Base-by-base conservation (phyloP, 2,113 vertebrate genomes). In the Psammodynastes pulverulentus region DNA sequence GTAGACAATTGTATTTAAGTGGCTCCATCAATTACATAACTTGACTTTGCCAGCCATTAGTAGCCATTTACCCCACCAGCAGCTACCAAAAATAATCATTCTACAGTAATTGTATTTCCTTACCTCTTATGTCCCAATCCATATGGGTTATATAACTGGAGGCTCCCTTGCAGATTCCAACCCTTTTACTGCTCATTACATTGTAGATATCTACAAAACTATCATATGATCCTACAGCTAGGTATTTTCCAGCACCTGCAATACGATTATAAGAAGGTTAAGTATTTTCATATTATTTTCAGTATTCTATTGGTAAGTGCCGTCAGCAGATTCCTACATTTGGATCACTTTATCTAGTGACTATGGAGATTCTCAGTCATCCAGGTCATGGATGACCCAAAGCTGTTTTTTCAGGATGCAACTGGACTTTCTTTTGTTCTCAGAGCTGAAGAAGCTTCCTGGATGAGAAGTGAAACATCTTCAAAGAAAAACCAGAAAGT, bases 151-250 rank as follows among this genome's bases (percentile, higher is more conserved):
- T 98, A 87, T 98, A 98, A 96, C 98, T 99, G 91, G 98, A 98
- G 8, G 98, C 98, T 85, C 99, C 99, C 96, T 99, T 99, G 97
- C 99, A 99, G 72, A 99, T 98, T 90, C 99, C 99, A 13, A 99
- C 99, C 17, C 99, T 97, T 93, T 99, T 99, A 97, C 99, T 99
- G 96, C 98, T 99, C 98, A 98, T 98, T 86, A 99, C 98, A 15
- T 99, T 99, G 96, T 99, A 99, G 95, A 99, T 99, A 91, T 99
- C 99, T 94, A 99, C 98, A 96, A 99, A 99, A 87, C 98, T 99
- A 96, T 99, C 99, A 86, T 97, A 98, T 43, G 99, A 99, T 54
- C 99, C 99, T 24, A 99, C 99, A 21, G 98, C 98, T 13, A 99
- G 98, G 92, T 99, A 99, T 93, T 99, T 99, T 53, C 99, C 99